These are phyloP conservation scores for Zelleria hepariella DNA, from an alignment of 2,888 invertebrate species.

Conservation along the genomic window DNA sequence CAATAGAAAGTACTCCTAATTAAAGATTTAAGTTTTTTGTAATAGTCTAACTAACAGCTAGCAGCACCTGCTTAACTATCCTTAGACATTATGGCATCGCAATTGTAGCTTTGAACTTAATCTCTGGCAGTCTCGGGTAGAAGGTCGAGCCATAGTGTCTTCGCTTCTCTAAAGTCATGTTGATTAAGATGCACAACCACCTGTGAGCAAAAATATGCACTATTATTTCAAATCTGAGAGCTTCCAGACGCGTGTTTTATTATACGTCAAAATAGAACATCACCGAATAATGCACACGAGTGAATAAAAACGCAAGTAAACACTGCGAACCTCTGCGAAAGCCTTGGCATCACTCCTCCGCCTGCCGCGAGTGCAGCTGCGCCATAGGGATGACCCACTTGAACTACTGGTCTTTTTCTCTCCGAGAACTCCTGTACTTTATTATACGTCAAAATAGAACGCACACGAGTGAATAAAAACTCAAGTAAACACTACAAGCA, in stretches of 20 bases:
- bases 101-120: constrained; percentile 20
- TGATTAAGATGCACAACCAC: constrained; percentile 76
- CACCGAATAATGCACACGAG: no score
- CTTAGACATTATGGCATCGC: background rate
- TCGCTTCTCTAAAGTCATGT: constrained; percentile 77
- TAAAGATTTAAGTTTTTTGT: background rate
- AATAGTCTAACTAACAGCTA: background rate
- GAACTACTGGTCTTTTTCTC: constrained; percentile 83
- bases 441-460: no score
- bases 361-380: constrained; percentile 82
- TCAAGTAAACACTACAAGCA: no score
- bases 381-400: constrained; percentile 90
- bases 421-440: constrained; percentile 78
- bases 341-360: no score
- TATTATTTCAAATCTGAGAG: no score
- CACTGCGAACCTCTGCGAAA: no score
- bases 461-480: no score
- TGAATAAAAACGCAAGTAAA: no score
- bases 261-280: background rate
- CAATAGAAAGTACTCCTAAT: background rate
- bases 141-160: constrained; percentile 82
- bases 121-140: constrained; percentile 69
- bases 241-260: no score
- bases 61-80: no score
- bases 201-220: constrained; percentile 64